Evolutionary conservation across 2,113 vertebrate genomes (phyloP), one percentile per base, ranked within the genome.

Genomic region (Vidua chalybeata): DNA sequence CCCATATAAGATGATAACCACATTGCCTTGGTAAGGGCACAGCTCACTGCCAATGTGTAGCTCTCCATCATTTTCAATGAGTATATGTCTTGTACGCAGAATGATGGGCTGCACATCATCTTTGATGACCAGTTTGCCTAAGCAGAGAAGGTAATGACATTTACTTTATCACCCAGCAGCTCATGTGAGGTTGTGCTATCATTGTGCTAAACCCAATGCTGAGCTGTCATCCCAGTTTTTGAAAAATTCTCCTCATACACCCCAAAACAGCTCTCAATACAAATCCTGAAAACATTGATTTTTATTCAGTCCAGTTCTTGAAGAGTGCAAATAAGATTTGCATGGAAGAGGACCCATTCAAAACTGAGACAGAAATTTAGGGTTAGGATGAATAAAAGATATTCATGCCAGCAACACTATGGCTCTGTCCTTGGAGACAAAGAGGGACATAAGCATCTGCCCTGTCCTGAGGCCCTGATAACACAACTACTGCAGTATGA

Each of bases 51-150:
- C 99, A 4, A 99, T 98, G 76, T 99, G 98, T 41, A 99, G 82
- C 91, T 99, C 98, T 54, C 99, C 99, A 5, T 98, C 98, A 31
- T 97, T 97, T 71, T 99, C 99, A 30, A 99, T 98, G 68, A 99
- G 98, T 82, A 99, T 99, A 56, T 99, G 98, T 92, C 98, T 98
- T 15, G 99, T 97, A 6, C 99, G 98, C 43, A 99, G 96, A 37
- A 98, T 64, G 45, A 99, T 98, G n/a, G 98, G 98, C 71, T 97
- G 95, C 9, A 66, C 93, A 4, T 97, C 97, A 22, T 99, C 99
- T 67, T 98, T 99, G 87, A 99, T 98, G 88, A 99, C 98, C 82
- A 99, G 97, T 92, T 99, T 99, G 80, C 99, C 99, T 99, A 91
- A 72, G 45, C 3, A 43, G 93, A 85, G 69, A 79, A 83, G 1